Evolutionary conservation across 2,888 invertebrate species (phyloP), one percentile per base, ranked within the genome.

Genomic region (Phytoseiulus persimilis): DNA sequence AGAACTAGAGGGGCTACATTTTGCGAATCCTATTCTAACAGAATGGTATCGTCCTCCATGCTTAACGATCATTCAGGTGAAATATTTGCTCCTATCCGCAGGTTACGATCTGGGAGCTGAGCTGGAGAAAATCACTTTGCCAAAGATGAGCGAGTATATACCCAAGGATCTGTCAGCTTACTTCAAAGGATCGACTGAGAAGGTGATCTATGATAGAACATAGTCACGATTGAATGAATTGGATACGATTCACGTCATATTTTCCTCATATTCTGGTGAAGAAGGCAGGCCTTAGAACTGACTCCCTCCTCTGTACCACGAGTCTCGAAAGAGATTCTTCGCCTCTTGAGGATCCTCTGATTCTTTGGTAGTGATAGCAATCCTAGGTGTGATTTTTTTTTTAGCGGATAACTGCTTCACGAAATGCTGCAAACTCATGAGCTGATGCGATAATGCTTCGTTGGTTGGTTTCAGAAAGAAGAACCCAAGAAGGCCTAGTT

Each of bases 391-490:
- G n/a, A n/a, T n/a, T n/a, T n/a, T n/a, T n/a, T n/a, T n/a, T n/a
- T n/a, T n/a, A n/a, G n/a, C n/a, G n/a, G n/a, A n/a, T n/a, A n/a
- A n/a, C n/a, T n/a, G n/a, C n/a, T n/a, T n/a, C n/a, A n/a, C n/a
- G n/a, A n/a, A n/a, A n/a, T n/a, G n/a, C n/a, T n/a, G n/a, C n/a
- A n/a, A n/a, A n/a, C n/a, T n/a, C n/a, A n/a, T n/a, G n/a, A n/a
- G n/a, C n/a, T n/a, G n/a, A n/a, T n/a, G n/a, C n/a, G n/a, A n/a
- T n/a, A n/a, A n/a, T n/a, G n/a, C n/a, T n/a, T n/a, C n/a, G n/a
- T n/a, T n/a, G n/a, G n/a, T n/a, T n/a, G n/a, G n/a, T 84, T 84
- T 28, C 84, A 84, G 84, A 84, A 28, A 33, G 84, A 84, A 14
- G n/a, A 84, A 31, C 32, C 32, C 32, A 84, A 84, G 84, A 84